phyloP scores from a whole-genome alignment of 2,797 vertebrate species.

The Eulemur mongoz region DNA sequence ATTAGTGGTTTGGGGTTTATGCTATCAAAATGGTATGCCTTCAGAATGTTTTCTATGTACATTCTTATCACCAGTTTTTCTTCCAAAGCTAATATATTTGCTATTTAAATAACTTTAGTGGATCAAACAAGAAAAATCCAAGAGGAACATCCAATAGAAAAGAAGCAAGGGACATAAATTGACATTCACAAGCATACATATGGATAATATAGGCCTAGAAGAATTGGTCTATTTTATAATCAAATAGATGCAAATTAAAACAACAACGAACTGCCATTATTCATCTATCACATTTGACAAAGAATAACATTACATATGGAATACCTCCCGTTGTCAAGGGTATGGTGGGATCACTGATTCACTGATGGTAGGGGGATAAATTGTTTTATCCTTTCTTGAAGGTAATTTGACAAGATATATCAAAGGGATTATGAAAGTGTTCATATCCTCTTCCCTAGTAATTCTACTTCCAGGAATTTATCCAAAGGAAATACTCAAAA shows the following conservation, averaged over 20 bases:
- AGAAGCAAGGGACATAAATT: neutral
- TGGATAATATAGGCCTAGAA: neutral
- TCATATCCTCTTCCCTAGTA: neutral
- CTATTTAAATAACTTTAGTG: neutral
- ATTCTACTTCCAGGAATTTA: constrained; percentile 41
- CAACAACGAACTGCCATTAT: constrained; percentile 37
- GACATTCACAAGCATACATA: neutral
- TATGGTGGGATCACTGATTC: neutral
- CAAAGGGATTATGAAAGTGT: neutral
- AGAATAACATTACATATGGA: constrained; percentile 48
- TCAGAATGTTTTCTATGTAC: neutral
- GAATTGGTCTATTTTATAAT: constrained; percentile 40
- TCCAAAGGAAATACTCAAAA: constrained; percentile 48
- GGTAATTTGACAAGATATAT: constrained; percentile 35
- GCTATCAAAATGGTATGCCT: neutral
- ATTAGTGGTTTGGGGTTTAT: neutral
- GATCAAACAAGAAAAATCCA: neutral
- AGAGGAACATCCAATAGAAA: neutral
- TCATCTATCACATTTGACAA: constrained; percentile 55
- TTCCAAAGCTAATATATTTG: neutral
- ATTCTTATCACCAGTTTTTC: neutral
- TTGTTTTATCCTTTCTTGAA: constrained; percentile 40
- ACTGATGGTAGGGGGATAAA: neutral
- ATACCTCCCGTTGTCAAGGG: neutral
- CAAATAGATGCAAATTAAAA: constrained; percentile 70